phyloP scores from a whole-genome alignment of 2,888 invertebrate species.

The Phyllotreta cruciferae region DNA sequence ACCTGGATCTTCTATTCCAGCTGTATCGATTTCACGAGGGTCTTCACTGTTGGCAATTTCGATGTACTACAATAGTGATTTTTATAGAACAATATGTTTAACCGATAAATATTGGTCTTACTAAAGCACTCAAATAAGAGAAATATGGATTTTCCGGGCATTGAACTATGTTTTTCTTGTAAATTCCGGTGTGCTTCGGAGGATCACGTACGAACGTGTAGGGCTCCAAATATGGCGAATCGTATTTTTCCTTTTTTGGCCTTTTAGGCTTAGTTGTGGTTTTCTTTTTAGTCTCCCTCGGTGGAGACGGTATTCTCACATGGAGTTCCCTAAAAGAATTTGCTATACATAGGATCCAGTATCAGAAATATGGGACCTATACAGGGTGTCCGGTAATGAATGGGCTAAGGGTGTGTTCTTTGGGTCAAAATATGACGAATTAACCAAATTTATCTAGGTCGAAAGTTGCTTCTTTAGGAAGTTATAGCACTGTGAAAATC shows the following conservation, averaged over 20 bases:
- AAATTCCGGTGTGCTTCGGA: conserved; percentile 47
- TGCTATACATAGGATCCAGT: conserved; percentile 54
- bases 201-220: conserved; percentile 40
- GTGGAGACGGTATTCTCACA: conserved; percentile 58
- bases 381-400: too few species aligned
- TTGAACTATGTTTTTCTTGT: conserved; percentile 50
- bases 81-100: background rate
- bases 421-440: too few species aligned
- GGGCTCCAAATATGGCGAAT: conserved; percentile 55
- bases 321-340: conserved; percentile 57
- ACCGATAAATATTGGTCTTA: conserved; percentile 18
- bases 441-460: too few species aligned
- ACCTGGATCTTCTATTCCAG: conserved; percentile 25
- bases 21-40: conserved; percentile 12
- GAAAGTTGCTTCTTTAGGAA: too few species aligned
- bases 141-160: conserved; percentile 55
- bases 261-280: conserved; percentile 2
- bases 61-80: conserved; percentile 10
- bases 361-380: too few species aligned
- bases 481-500: too few species aligned
- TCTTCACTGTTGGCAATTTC: conserved; percentile 15
- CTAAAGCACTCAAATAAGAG: conserved; percentile 45
- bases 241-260: conserved; percentile 40
- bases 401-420: too few species aligned
- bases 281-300: conserved; percentile 33